phyloP scores from a whole-genome alignment of 2,113 vertebrate genomes.

The Neolamprologus devosi region DNA sequence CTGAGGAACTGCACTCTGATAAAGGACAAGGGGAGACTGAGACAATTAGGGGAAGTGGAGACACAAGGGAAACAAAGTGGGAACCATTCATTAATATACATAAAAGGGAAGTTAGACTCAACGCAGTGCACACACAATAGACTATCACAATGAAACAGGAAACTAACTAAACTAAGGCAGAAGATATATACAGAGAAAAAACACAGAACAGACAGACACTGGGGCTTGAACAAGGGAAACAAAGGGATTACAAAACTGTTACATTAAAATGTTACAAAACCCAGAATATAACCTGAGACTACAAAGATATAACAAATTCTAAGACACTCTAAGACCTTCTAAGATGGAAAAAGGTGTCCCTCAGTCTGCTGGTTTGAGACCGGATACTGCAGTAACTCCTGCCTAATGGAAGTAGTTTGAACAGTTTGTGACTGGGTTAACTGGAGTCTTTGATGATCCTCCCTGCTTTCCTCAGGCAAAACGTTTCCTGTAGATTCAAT shows the following conservation, averaged over 20 bases:
- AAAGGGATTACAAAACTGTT: neutral
- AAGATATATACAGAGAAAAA: neutral
- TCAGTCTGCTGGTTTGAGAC: neutral
- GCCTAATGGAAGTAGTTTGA: neutral
- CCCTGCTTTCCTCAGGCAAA: neutral
- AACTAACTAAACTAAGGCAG: neutral
- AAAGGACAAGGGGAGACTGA: neutral
- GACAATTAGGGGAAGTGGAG: neutral
- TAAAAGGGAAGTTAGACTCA: neutral
- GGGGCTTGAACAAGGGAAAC: neutral
- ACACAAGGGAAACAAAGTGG: neutral
- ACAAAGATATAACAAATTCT: neutral
- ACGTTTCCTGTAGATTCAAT: neutral
- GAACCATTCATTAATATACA: neutral
- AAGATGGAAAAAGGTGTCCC: neutral
- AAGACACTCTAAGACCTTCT: neutral
- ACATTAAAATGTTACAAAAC: neutral
- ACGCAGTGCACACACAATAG: neutral
- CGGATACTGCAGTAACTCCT: neutral
- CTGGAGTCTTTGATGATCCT: neutral
- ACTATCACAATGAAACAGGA: neutral
- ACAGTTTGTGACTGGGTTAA: neutral
- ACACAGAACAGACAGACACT: neutral
- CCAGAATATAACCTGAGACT: neutral
- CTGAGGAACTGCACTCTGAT: neutral